Conservation (phyloP, 2,797 vertebrate genomes). For the Okamejei kenojei region DNA sequence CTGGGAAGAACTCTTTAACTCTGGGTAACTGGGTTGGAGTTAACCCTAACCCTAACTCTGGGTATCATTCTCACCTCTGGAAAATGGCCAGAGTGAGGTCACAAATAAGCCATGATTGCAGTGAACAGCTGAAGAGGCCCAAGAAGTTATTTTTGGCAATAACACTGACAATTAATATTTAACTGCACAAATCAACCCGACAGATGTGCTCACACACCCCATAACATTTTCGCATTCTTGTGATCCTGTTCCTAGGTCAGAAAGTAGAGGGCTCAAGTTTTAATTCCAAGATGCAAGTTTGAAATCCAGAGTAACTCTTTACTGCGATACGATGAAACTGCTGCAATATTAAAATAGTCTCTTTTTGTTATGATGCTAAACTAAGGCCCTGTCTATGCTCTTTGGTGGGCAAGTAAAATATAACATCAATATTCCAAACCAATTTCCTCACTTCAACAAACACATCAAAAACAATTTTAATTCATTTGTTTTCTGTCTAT, state of each 20-base stretch:
- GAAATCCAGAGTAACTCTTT: neutral
- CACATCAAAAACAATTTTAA: neutral
- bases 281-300: neutral
- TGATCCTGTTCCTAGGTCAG: neutral
- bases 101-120: no score
- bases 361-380: neutral
- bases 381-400: neutral
- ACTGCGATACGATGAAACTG: no score
- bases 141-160: no score
- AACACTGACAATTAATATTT: no score
- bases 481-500: neutral
- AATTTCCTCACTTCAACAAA: neutral
- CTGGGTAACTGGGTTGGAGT: neutral
- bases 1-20: neutral
- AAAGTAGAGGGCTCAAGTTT: neutral
- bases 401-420: neutral
- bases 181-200: no score
- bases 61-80: neutral
- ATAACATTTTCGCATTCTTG: no score
- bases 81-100: no score
- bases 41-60: neutral
- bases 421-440: neutral
- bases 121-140: no score
- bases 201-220: no score
- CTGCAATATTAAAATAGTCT: neutral